Conservation (phyloP, 2,113 vertebrate genomes). For the Brachyistius frenatus region DNA sequence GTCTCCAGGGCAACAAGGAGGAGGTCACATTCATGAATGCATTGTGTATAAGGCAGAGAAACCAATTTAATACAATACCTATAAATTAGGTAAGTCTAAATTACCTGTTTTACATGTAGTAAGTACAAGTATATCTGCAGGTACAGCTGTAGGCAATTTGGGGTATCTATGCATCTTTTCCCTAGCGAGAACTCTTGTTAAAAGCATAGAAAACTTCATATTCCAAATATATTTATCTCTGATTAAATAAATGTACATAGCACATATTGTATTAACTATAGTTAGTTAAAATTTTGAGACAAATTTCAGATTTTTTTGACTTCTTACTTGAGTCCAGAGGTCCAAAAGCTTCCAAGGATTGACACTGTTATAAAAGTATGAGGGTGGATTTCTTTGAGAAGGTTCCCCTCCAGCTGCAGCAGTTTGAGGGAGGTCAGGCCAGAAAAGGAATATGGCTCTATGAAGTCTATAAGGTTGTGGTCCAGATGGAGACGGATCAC, state of each 20-base stretch:
- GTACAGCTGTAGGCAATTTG: too few species aligned
- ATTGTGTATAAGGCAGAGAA: not conserved
- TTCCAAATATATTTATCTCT: too few species aligned
- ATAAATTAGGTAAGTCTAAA: too few species aligned
- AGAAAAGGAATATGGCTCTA: slow-evolving; percentile 85
- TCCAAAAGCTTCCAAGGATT: slow-evolving; percentile 84
- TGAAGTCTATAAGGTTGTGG: slow-evolving; percentile 84
- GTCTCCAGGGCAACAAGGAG: not conserved
- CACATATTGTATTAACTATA: not conserved
- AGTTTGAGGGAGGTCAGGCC: slow-evolving; percentile 83
- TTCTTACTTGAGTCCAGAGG: slow-evolving; percentile 82
- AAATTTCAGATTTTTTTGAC: not conserved
- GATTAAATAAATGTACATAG: not conserved
- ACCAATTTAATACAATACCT: not conserved
- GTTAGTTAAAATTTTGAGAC: not conserved
- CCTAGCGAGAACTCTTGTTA: too few species aligned
- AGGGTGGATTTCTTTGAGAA: slow-evolving; percentile 83
- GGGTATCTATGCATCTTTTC: too few species aligned
- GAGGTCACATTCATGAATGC: not conserved
- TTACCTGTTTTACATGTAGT: too few species aligned
- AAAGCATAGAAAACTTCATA: too few species aligned
- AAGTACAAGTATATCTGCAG: too few species aligned
- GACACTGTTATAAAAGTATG: slow-evolving; percentile 86
- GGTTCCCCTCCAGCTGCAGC: slow-evolving; percentile 86
- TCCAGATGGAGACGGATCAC: slow-evolving; percentile 85